phyloP scores from a whole-genome alignment of 2,113 vertebrate species.

The Galemys pyrenaicus region DNA sequence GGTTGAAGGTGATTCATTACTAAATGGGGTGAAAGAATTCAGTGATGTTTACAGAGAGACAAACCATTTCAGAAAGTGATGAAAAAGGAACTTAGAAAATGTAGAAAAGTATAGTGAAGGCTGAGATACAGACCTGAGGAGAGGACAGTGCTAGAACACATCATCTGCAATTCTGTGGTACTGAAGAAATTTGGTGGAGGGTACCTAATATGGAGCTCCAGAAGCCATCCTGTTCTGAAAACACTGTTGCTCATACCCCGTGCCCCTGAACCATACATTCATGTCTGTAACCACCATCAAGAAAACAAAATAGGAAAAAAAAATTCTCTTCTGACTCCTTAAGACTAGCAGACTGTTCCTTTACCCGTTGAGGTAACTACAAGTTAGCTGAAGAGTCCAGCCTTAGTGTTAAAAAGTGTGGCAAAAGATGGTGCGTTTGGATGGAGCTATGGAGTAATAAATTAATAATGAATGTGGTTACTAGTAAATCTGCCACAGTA shows the following conservation, averaged over 20 bases:
- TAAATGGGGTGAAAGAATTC: not conserved
- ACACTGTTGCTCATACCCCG: not conserved
- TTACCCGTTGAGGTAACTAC: no score
- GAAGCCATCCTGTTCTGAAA: not conserved
- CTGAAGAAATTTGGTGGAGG: not conserved
- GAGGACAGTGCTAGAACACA: no score
- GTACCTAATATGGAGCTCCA: accelerated
- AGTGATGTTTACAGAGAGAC: not conserved
- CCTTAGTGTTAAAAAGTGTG: not conserved
- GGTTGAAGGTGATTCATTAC: not conserved
- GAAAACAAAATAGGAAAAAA: not conserved
- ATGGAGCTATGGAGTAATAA: not conserved
- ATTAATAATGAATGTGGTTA: not conserved
- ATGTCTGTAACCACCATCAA: not conserved
- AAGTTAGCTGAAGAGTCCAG: not conserved
- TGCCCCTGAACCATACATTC: not conserved
- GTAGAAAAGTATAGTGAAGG: not conserved
- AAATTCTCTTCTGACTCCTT: not conserved
- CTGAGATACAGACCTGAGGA: not conserved
- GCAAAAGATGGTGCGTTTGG: not conserved
- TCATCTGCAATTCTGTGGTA: not conserved
- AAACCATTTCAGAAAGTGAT: not conserved
- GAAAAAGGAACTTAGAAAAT: not conserved
- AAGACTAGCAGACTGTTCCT: not conserved
- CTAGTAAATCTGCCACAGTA: not conserved